A percentile compares a stretch with the other conserved stretches of the same genome.
phyloP scores from a whole-genome alignment of 2,888 invertebrate species.

The Piscicola geometra region DNA sequence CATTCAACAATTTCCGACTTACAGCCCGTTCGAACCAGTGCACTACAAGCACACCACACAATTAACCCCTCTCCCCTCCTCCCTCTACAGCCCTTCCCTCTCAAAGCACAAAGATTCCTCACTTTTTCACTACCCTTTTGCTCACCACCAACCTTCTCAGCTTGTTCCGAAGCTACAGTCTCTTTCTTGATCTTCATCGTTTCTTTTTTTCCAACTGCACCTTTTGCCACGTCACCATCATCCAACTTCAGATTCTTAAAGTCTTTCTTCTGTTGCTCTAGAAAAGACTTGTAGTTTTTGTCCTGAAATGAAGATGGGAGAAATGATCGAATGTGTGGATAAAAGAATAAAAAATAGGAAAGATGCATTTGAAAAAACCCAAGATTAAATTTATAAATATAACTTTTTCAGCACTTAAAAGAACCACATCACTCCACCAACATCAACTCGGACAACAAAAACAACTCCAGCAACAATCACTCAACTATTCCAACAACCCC shows the following conservation, averaged over 20 bases:
- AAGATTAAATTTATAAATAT: no score
- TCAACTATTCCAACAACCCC: no score
- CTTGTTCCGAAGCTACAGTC: constrained; percentile 18
- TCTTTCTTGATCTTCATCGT: constrained; percentile 30
- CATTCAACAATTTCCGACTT: no score
- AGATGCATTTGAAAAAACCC: no score
- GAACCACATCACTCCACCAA: no score
- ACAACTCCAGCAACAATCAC: no score
- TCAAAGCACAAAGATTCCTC: not conserved
- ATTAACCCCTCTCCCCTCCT: not conserved
- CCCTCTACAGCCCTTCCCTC: not conserved
- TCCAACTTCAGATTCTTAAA: constrained; percentile 32
- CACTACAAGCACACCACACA: not conserved
- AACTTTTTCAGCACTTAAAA: no score
- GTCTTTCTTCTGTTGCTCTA: constrained; percentile 32
- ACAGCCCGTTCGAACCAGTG: no score
- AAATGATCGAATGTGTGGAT: no score
- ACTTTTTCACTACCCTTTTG: not conserved
- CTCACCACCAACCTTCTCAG: constrained; percentile 29
- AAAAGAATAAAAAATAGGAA: no score
- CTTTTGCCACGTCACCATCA: not conserved
- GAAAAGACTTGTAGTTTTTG: constrained; percentile 30
- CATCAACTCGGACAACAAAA: no score
- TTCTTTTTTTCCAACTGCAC: constrained; percentile 19
- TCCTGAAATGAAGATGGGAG: no score